Conservation (phyloP, 1,140 invertebrate genomes). For the Procambarus clarkii region DNA sequence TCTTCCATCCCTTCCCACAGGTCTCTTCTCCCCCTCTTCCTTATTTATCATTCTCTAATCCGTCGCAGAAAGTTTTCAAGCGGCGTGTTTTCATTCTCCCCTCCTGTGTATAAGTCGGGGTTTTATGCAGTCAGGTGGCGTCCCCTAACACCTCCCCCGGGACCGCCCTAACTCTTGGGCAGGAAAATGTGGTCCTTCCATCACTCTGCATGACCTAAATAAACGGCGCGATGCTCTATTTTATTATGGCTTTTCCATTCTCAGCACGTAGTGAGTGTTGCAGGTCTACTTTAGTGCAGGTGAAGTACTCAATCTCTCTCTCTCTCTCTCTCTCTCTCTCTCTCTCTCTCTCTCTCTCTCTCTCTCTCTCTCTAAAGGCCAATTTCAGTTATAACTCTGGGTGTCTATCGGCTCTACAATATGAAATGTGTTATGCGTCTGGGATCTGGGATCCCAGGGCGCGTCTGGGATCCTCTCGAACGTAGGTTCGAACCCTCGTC, state of each 20-base stretch:
- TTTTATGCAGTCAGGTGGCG: not conserved
- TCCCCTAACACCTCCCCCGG: not conserved
- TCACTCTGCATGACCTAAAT: constrained; percentile 3
- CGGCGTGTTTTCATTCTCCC: constrained; percentile 3
- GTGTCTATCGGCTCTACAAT: too few species aligned
- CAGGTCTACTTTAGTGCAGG: not conserved
- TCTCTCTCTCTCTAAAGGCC: too few species aligned
- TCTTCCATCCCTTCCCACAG: not conserved
- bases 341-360: too few species aligned
- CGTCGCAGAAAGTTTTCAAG: not conserved
- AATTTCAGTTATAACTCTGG: too few species aligned
- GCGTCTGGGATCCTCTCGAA: too few species aligned
- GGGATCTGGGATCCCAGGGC: too few species aligned
- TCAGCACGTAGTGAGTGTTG: not conserved
- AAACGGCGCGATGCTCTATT: not conserved
- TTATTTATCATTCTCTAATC: constrained; percentile 2
- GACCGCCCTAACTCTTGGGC: too few species aligned
- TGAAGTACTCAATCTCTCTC: not conserved
- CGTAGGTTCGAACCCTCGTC: too few species aligned
- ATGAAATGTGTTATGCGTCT: too few species aligned
- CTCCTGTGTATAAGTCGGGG: not conserved
- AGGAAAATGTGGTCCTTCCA: not conserved
- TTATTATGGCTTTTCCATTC: not conserved
- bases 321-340: too few species aligned
- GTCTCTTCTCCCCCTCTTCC: not conserved